phyloP scores from a whole-genome alignment of 2,113 vertebrate genomes.

The Scalopus aquaticus region DNA sequence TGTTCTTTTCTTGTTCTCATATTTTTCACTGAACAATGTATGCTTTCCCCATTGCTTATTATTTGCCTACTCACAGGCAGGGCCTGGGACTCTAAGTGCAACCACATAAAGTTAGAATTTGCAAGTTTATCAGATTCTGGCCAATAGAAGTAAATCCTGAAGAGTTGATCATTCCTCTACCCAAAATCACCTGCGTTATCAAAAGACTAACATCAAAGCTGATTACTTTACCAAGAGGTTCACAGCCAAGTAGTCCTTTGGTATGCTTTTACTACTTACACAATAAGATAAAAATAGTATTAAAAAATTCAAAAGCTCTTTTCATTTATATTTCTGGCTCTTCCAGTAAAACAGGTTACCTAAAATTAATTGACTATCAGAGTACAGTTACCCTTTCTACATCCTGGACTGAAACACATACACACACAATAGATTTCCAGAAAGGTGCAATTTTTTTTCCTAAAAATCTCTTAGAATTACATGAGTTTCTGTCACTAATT shows the following conservation, averaged over 20 bases:
- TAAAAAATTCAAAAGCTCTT: slow-evolving; percentile 78
- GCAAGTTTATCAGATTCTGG: slow-evolving; percentile 57
- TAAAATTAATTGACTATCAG: slow-evolving; percentile 68
- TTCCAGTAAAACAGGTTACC: slow-evolving; percentile 71
- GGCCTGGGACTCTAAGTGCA: not conserved
- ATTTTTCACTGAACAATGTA: not conserved
- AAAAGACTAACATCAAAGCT: slow-evolving; percentile 85
- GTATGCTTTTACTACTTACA: slow-evolving; percentile 81
- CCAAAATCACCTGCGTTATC: slow-evolving; percentile 77
- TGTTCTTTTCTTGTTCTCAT: not conserved
- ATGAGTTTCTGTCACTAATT: slow-evolving; percentile 71
- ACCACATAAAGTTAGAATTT: slow-evolving; percentile 73
- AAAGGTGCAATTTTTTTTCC: not conserved
- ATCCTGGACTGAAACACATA: slow-evolving; percentile 71
- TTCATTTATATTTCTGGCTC: slow-evolving; percentile 77
- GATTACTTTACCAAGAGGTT: slow-evolving; percentile 82
- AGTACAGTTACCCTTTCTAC: slow-evolving; percentile 63
- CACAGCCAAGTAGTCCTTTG: slow-evolving; percentile 78
- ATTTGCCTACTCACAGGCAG: not conserved
- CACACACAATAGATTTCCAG: slow-evolving; percentile 59
- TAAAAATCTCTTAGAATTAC: slow-evolving; percentile 15
- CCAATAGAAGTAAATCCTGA: slow-evolving; percentile 76
- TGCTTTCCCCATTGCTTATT: not conserved
- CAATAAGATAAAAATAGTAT: slow-evolving; percentile 78
- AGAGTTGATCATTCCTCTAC: slow-evolving; percentile 70